Conservation (phyloP, 2,113 vertebrate genomes). For the Herpetotheres cachinnans region DNA sequence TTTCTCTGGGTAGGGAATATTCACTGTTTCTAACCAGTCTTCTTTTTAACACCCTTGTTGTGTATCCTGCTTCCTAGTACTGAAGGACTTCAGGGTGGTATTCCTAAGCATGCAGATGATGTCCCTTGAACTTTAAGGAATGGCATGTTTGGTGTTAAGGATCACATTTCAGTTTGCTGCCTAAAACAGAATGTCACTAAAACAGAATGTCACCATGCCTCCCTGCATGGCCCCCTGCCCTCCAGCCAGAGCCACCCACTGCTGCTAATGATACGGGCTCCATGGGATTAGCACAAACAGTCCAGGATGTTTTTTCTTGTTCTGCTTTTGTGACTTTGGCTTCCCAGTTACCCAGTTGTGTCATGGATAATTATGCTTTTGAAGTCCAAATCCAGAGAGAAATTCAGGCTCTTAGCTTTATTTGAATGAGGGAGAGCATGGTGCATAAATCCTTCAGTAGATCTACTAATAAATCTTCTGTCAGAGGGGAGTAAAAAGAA, state of each 20-base stretch:
- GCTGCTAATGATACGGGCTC: not conserved
- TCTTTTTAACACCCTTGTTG: not conserved
- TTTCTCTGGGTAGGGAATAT: not conserved
- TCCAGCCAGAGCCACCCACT: not conserved
- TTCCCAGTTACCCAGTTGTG: not conserved
- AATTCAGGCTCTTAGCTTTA: not conserved
- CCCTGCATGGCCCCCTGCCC: not conserved
- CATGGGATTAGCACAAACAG: not conserved
- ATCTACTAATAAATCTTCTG: not conserved
- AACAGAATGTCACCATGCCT: not conserved
- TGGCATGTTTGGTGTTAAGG: not conserved
- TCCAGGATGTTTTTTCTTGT: not conserved
- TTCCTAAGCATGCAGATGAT: not conserved
- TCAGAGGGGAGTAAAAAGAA: not conserved
- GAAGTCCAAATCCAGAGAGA: not conserved
- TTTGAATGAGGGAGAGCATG: not conserved
- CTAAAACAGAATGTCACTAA: not conserved
- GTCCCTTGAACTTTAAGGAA: slow-evolving; percentile 12
- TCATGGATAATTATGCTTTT: not conserved
- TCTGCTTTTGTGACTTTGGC: not conserved
- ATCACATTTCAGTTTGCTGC: slow-evolving; percentile 37
- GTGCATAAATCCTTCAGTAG: not conserved
- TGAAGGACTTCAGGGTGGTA: not conserved
- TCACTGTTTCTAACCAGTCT: not conserved
- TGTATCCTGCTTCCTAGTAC: not conserved